Conservation (phyloP, 2,888 invertebrate genomes). For the Spicauda simplicius region DNA sequence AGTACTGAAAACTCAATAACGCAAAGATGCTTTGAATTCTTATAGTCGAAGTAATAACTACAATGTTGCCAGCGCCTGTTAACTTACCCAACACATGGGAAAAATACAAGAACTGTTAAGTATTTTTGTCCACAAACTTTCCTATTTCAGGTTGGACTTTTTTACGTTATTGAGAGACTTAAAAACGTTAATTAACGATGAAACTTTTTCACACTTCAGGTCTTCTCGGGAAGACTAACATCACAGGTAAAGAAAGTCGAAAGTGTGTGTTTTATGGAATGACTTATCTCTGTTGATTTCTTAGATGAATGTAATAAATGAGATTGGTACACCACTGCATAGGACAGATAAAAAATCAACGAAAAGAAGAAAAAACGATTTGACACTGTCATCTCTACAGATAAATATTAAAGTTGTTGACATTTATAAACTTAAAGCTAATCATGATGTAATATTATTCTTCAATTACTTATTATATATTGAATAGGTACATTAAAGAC, state of each 20-base stretch:
- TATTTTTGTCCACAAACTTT: slow-evolving; percentile 70
- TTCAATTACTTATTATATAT: no score
- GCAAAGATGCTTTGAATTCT: neutral
- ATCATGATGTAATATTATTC: neutral
- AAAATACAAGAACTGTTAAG: neutral
- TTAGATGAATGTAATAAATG: slow-evolving; percentile 57
- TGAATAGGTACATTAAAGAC: no score
- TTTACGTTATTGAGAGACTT: slow-evolving; percentile 65
- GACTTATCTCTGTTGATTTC: slow-evolving; percentile 59
- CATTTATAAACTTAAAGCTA: no score
- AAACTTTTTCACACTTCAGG: slow-evolving; percentile 85
- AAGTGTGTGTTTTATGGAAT: slow-evolving; percentile 75
- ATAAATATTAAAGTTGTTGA: no score
- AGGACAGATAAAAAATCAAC: neutral
- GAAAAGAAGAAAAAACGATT: neutral
- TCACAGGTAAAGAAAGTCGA: slow-evolving; percentile 79
- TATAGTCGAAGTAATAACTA: neutral
- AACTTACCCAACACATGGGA: no score
- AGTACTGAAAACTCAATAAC: neutral
- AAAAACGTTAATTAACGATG: slow-evolving; percentile 80
- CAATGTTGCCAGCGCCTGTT: no score
- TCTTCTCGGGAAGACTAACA: slow-evolving; percentile 86
- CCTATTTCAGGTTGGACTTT: slow-evolving; percentile 82
- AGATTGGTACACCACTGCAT: slow-evolving; percentile 36
- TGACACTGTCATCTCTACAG: no score